Conservation (phyloP, 2,113 vertebrate species). For the Pristiophorus japonicus region DNA sequence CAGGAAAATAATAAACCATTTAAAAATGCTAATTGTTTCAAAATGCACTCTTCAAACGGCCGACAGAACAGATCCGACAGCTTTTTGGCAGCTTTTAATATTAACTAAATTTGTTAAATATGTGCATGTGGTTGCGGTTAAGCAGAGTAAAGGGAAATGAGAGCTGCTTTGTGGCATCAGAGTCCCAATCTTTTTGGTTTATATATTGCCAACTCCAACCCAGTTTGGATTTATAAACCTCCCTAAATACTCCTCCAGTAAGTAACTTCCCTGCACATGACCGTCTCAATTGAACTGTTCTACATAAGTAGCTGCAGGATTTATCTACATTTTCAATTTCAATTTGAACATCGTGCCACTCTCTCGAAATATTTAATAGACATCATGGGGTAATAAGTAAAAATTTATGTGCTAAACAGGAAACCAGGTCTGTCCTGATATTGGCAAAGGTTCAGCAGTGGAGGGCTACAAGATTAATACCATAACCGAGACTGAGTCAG, state of each 20-base stretch:
- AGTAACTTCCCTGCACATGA: background rate
- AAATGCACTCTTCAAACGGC: background rate
- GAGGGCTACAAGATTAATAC: background rate
- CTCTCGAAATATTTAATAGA: background rate
- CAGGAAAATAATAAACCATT: background rate
- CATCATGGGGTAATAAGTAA: background rate
- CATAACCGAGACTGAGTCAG: background rate
- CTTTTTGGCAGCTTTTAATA: background rate
- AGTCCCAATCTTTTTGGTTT: background rate
- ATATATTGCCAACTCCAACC: background rate
- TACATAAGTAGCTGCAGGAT: too few relatives aligned
- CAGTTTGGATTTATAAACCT: constrained; percentile 13
- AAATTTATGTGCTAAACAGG: background rate
- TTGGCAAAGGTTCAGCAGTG: background rate
- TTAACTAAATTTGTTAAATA: background rate
- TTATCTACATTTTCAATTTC: background rate
- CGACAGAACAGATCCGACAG: background rate
- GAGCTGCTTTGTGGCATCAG: background rate
- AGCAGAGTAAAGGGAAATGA: background rate
- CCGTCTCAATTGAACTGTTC: background rate
- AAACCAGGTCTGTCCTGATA: background rate
- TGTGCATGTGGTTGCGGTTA: background rate
- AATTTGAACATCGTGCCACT: background rate
- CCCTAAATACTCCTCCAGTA: background rate
- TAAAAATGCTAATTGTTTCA: background rate